Percentiles rank a stretch among this genome's conserved stretches.
These are phyloP conservation scores for Antedon bifida DNA, from an alignment of 35 echinoderm and acorn worm species.

Conservation along the genomic window DNA sequence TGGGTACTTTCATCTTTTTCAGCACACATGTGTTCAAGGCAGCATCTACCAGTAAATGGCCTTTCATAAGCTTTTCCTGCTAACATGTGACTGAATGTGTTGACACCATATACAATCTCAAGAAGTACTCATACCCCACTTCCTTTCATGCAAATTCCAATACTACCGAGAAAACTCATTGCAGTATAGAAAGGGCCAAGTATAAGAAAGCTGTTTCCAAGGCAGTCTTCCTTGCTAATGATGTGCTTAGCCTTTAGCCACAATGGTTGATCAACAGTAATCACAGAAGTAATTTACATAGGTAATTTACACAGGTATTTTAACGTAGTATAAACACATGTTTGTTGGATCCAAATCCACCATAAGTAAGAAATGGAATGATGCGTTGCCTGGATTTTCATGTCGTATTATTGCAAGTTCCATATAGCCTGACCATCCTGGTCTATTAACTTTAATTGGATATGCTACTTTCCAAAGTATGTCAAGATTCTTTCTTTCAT, in stretches of 20 bases:
- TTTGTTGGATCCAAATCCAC: constrained; percentile 11
- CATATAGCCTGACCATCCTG: constrained; percentile 15
- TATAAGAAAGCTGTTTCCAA: not conserved
- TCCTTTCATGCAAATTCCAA: constrained; percentile 30
- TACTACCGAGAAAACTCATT: constrained; percentile 13
- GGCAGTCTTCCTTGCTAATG: not conserved
- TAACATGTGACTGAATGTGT: constrained; percentile 33
- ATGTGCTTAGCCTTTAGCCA: constrained; percentile 3
- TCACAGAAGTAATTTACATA: not conserved
- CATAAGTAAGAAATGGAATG: constrained; percentile 15
- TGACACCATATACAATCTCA: constrained; percentile 35
- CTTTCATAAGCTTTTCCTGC: constrained; percentile 5
- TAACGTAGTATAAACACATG: constrained; percentile 15
- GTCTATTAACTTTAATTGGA: not conserved
- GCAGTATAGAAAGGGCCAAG: constrained; percentile 12
- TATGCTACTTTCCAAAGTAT: constrained; percentile 1
- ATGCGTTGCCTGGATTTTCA: not conserved
- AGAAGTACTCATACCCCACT: constrained; percentile 19
- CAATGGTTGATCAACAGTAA: constrained; percentile 1
- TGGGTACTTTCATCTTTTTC: too few relatives aligned
- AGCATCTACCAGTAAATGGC: constrained; percentile 14
- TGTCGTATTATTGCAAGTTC: not conserved
- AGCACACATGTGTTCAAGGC: not conserved
- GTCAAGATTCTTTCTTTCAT: not conserved
- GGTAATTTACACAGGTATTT: constrained; percentile 5